Conservation (phyloP, 2,797 vertebrate genomes). For the Paedocypris micromegethes region DNA sequence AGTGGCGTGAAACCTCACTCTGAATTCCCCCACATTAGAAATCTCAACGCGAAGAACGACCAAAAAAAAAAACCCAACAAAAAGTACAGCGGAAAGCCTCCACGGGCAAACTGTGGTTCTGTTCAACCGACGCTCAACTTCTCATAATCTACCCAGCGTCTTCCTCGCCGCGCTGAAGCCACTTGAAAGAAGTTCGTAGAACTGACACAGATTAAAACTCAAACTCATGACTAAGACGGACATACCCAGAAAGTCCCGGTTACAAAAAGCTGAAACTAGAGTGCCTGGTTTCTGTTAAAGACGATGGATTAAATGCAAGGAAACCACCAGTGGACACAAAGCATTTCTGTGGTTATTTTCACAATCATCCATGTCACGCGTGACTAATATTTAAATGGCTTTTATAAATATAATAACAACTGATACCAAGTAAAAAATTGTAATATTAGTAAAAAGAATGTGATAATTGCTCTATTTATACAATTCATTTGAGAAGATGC, state of each 20-base stretch:
- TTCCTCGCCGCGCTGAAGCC: background rate
- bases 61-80: background rate
- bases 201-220: background rate
- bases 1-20: constrained; percentile 33
- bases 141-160: constrained; percentile 6
- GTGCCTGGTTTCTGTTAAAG: too few relatives aligned
- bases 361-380: too few relatives aligned
- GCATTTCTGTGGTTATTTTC: too few relatives aligned
- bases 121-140: constrained; percentile 17
- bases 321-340: too few relatives aligned
- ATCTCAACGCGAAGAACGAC: background rate
- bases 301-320: too few relatives aligned
- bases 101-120: constrained; percentile 1
- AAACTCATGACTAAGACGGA: background rate
- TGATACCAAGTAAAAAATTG: too few relatives aligned
- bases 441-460: too few relatives aligned
- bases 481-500: too few relatives aligned
- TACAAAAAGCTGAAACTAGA: too few relatives aligned
- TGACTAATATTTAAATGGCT: too few relatives aligned
- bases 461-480: too few relatives aligned
- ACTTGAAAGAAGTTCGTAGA: constrained; percentile 8
- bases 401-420: too few relatives aligned
- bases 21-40: constrained; percentile 37
- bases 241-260: constrained; percentile 18
- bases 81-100: constrained; percentile 28